These are phyloP conservation scores for Lampris megalopsis DNA, from an alignment of 2,113 vertebrate genomes.

Conservation along the genomic window DNA sequence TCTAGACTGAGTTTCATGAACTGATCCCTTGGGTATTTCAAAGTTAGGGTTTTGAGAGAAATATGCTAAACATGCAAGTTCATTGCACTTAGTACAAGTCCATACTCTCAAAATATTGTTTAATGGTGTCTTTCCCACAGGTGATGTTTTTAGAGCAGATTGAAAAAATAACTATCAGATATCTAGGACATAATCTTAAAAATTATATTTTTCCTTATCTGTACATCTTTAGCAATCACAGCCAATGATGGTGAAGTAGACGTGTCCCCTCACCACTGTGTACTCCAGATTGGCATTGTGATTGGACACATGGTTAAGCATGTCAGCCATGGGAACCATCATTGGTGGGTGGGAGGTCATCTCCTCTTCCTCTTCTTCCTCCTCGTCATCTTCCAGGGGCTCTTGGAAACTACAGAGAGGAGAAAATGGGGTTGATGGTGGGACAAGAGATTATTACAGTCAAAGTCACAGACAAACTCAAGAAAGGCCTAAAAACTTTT, in stretches of 20 bases:
- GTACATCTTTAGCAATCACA: too few relatives aligned
- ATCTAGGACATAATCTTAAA: neutral
- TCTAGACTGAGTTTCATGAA: too few relatives aligned
- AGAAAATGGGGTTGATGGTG: neutral
- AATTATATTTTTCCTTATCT: neutral
- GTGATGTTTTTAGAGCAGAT: too few relatives aligned
- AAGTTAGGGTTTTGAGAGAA: too few relatives aligned
- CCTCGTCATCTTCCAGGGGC: constrained; percentile 84
- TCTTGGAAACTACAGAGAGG: constrained; percentile 90
- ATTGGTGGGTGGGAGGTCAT: constrained; percentile 86
- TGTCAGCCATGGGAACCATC: constrained; percentile 98
- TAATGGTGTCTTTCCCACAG: too few relatives aligned
- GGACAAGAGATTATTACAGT: neutral
- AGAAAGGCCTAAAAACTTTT: too few relatives aligned
- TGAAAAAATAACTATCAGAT: neutral
- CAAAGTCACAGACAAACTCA: too few relatives aligned
- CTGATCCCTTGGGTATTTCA: too few relatives aligned
- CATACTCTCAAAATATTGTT: too few relatives aligned
- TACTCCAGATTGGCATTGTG: constrained; percentile 95
- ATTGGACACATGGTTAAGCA: constrained; percentile 91
- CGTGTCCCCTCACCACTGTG: constrained; percentile 81
- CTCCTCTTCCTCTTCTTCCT: constrained; percentile 82
- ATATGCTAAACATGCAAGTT: too few relatives aligned
- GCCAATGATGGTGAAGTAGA: neutral
- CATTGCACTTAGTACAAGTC: too few relatives aligned